Evolutionary conservation across 2,113 vertebrate genomes (phyloP), one percentile per base, ranked within the genome.

Genomic region (Cephalopholis sonnerati): DNA sequence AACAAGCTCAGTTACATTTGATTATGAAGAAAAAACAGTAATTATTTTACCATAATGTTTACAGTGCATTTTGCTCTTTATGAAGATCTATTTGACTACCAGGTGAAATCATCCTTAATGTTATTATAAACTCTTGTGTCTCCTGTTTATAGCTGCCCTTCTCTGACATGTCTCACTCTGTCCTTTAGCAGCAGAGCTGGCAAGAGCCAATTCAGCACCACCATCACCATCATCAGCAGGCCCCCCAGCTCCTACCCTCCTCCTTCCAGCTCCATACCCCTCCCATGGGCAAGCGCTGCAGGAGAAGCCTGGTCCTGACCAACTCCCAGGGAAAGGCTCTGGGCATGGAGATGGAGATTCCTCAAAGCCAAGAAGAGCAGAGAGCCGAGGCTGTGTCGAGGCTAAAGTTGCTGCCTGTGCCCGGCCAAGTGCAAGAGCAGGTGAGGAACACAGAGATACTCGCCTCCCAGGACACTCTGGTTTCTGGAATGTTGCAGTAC

Each of bases 251-350:
- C 46, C 89, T 87, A 1, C 92, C 95, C 50, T 32, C 88, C 22
- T 64, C 86, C 62, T 95, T 96, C 91, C 94, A 94, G 68, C 94
- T 96, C 20, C 57, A 89, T 59, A 94, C 92, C 10, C 96, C 96
- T 57, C 96, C 95, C 3, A 53, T 91, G 77, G 95, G 95, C 57
- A 87, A 83, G 51, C 91, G 87, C 54, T 79, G 81, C 88, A 89
- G 90, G 46, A 91, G 86, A 87, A 92, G 83, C 63, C 87, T 91
- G 55, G 72, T 89, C 44, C 77, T 89, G 69, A 85, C 85, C 62
- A 89, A 85, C 58, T 64, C 72, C 66, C 83, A 90, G 61, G 89
- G 86, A 2, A 77, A 70, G 2, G 10, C 87, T 32, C 44, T 74
- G 25, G 83, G 77, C 48, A 74, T 55, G 10, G 93, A 95, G 39